phyloP scores from a whole-genome alignment of 1,140 invertebrate genomes.

The Cydia amplana region DNA sequence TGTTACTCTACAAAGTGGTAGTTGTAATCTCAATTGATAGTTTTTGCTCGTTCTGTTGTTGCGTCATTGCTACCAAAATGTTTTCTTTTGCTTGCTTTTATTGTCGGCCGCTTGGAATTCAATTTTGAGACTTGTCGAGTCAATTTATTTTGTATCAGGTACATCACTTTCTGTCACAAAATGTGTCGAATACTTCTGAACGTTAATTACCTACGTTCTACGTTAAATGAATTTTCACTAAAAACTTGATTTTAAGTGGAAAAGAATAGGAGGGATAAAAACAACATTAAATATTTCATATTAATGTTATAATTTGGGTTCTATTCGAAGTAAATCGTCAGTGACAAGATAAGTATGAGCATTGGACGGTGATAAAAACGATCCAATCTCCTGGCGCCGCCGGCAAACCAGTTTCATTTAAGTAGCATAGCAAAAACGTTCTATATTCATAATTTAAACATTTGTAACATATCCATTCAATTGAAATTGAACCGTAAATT shows the following conservation, averaged over 20 bases:
- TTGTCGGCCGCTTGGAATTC: not conserved
- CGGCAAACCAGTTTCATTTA: conserved; percentile 2
- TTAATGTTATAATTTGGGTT: too few species aligned
- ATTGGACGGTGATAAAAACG: not conserved
- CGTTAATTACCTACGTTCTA: too few species aligned
- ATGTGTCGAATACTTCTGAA: too few species aligned
- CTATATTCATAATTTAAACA: not conserved
- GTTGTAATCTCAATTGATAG: not conserved
- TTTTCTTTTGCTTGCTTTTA: not conserved
- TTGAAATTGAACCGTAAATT: not conserved
- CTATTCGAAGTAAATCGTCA: too few species aligned
- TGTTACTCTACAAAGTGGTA: conserved; percentile 22
- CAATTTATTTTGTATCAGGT: not conserved
- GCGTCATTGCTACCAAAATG: conserved; percentile 7
- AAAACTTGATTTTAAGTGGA: too few species aligned
- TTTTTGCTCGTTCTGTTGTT: conserved; percentile 16
- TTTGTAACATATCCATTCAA: not conserved
- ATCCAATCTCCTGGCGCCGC: not conserved
- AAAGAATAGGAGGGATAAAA: too few species aligned
- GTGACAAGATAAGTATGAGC: too few species aligned
- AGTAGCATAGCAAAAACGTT: conserved; percentile 12
- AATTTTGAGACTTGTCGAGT: not conserved
- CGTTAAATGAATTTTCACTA: too few species aligned
- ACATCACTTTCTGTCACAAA: not conserved
- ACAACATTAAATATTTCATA: too few species aligned